Base-by-base conservation (phyloP, 2,888 invertebrate species). In the Spilarctia lutea region DNA sequence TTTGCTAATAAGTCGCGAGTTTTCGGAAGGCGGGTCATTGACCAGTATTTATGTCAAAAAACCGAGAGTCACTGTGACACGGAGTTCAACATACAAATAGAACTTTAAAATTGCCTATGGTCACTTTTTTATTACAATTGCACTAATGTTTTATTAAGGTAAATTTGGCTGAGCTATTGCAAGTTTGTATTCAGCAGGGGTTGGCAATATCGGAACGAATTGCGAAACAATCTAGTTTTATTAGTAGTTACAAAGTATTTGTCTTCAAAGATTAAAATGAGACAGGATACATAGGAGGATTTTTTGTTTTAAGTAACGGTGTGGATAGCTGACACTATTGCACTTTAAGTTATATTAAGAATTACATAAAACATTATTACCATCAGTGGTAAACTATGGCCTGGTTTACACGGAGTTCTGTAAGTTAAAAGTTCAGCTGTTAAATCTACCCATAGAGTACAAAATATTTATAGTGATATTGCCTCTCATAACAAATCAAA, bases 1-100 rank as follows among this genome's bases (percentile, higher is more conserved):
- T 89, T 90, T 86, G 89, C 83, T 81, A 84, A 88, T 83, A 85
- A 84, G 68, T 78, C 83, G 88, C 87, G 83, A 74, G 87, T 90
- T 89, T 89, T 88, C 80, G 84, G 77, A 80, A 81, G 85, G 48
- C 78, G 83, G 91, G 91, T 86, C 91, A 87, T 83, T 90, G 94
- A 88, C 92, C 91, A 87, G 72, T 75, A 91, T 90, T 86, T 81
- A 89, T 92, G 90, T 86, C 89, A 87, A 85, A 81, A 90, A 90
- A 89, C 81, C 68, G 82, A 86, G 74, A 87, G 90, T 92, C 90
- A 92, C 84, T 87, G 85, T 93, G 91, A 91, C 88, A 85, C 78
- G 80, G 76, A 80, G 79, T 85, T 65, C n/a, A 35, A 35, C n/a
- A 66, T 39, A n/a, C 7, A 66, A 56, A 35, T 24, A 30, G 30